These are phyloP conservation scores for Notodonta ziczac DNA, from an alignment of 2,888 invertebrate genomes.

Conservation along the genomic window DNA sequence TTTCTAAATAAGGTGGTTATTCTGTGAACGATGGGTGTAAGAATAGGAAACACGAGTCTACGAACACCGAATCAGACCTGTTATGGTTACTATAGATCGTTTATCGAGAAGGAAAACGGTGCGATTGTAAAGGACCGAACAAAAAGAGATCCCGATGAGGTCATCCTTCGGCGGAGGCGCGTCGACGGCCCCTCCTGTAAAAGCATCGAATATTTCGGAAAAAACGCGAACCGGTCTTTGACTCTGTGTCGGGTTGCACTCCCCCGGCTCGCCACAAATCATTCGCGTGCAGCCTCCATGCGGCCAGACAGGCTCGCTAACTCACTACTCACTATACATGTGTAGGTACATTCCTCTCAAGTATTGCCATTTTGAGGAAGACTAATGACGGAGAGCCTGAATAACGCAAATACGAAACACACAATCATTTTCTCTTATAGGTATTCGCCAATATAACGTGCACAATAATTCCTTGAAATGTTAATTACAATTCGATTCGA, in stretches of 20 bases:
- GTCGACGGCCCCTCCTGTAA: slow-evolving; percentile 53
- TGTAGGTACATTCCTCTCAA: neutral
- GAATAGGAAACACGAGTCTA: slow-evolving; percentile 1
- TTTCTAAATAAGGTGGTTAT: slow-evolving; percentile 1
- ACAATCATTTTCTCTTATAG: no score
- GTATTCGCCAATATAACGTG: no score
- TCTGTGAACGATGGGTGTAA: slow-evolving; percentile 2
- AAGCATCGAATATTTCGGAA: slow-evolving; percentile 72
- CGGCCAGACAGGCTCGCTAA: slow-evolving; percentile 30
- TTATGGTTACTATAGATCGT: slow-evolving; percentile 2
- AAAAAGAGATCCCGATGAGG: slow-evolving; percentile 67
- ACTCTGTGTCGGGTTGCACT: slow-evolving; percentile 63
- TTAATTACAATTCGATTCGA: no score
- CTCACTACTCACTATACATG: slow-evolving; percentile 16
- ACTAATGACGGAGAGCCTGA: neutral
- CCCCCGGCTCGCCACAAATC: slow-evolving; percentile 60
- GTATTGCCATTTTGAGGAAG: neutral
- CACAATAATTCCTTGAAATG: no score
- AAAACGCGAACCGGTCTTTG: slow-evolving; percentile 79
- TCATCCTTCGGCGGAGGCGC: slow-evolving; percentile 58
- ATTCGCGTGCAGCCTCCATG: slow-evolving; percentile 55
- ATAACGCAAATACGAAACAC: no score
- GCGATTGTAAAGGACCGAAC: slow-evolving; percentile 41
- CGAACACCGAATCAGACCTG: neutral
- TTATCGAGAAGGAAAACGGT: slow-evolving; percentile 37